Evolutionary conservation across 2,888 invertebrate species (phyloP), one percentile per base, ranked within the genome.

Genomic region (Chymomyza amoena): DNA sequence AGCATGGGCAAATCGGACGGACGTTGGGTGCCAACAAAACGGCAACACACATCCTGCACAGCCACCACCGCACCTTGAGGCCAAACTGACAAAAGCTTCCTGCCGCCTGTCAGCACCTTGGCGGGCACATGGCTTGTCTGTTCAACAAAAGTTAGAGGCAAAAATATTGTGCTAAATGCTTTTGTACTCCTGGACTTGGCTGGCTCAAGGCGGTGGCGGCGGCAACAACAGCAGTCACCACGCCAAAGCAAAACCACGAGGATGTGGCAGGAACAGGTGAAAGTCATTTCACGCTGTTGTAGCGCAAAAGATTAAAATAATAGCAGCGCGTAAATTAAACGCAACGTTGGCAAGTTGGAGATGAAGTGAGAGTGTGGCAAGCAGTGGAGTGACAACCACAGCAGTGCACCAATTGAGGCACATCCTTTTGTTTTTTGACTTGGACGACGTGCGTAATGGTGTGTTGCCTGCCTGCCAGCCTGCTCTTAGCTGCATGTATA

Each of bases 291-390:
- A 87, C 89, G 86, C 88, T 89, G 87, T 77, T 84, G 82, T 84
- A 78, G 84, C 88, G 85, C 84, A 87, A 87, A 87, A 87, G 89
- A 88, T 89, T 89, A 87, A 87, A 87, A 87, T 89, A 87, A 87
- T 85, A 85, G 86, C 89, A 83, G 81, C 86, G 86, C 89, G 89
- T 89, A 87, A 87, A 87, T 87, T 87, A 89, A 85, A 83, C 88
- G 79, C 39, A 60, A 78, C 69, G 75, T 71, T 63, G 63, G 54
- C 51, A 60, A 7, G 54, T 57, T 7, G 32, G 32, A 32, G 32
- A 32, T 32, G 32, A 32, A 32, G 32, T 32, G 32, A 32, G 16
- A n/a, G 32, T 32, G 32, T 16, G 36, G 28, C 51, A 9, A 13
- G 13, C 51, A 15, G 18, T 84, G 81, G 73, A 80, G 79, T 81